Conservation (phyloP, 2,888 invertebrate species). For the Eustalomyia histrio region DNA sequence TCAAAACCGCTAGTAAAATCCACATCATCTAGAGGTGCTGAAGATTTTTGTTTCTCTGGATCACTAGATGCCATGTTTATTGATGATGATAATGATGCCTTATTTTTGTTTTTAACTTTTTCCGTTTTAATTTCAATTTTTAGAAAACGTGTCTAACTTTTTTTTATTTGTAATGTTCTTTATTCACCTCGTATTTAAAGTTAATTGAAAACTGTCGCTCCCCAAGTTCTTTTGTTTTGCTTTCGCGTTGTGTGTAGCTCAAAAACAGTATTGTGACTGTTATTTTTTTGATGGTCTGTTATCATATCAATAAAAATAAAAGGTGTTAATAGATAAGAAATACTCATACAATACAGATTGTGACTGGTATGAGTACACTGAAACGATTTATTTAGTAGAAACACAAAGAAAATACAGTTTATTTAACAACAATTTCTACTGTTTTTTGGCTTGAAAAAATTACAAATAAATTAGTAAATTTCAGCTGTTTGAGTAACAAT, state of each 20-base stretch:
- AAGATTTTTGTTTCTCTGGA: slow-evolving; percentile 29
- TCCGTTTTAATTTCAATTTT: background rate
- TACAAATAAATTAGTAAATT: no score
- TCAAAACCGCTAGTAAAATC: slow-evolving; percentile 75
- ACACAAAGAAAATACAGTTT: no score
- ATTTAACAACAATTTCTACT: no score
- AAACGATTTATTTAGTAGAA: no score
- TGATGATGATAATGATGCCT: background rate
- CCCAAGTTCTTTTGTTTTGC: slow-evolving; percentile 19
- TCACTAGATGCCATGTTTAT: slow-evolving; percentile 30
- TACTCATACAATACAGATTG: background rate
- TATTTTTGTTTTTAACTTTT: no score
- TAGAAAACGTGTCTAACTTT: background rate
- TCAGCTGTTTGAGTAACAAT: no score
- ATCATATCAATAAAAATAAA: slow-evolving; percentile 6
- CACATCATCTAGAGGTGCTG: slow-evolving; percentile 69
- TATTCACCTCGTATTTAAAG: slow-evolving; percentile 27
- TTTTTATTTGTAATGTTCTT: background rate
- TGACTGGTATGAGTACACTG: background rate
- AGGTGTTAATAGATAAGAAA: slow-evolving; percentile 6
- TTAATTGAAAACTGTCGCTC: slow-evolving; percentile 34
- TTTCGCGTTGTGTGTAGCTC: background rate
- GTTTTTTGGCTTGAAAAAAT: no score
- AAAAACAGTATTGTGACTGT: background rate
- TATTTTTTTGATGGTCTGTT: background rate